These are phyloP conservation scores for Lasioglossum vierecki DNA, from an alignment of 2,888 invertebrate genomes.

Conservation along the genomic window DNA sequence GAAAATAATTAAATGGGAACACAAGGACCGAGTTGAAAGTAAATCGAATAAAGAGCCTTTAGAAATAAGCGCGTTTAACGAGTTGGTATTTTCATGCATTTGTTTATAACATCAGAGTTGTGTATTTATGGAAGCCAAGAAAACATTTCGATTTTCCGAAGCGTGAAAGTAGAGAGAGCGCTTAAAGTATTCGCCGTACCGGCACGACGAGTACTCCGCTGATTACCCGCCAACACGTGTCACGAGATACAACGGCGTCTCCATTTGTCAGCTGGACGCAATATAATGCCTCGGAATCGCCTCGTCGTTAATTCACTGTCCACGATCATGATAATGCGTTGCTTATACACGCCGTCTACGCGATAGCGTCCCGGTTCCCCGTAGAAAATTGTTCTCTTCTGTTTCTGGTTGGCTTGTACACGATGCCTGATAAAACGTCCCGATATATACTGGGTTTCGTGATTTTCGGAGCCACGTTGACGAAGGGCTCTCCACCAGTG, in stretches of 20 bases:
- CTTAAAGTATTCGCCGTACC: conserved; percentile 77
- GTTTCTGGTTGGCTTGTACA: conserved; percentile 12
- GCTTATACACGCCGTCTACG: conserved; percentile 48
- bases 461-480: conserved; percentile 37
- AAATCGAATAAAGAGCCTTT: neutral
- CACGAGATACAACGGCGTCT: conserved; percentile 66
- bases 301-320: conserved; percentile 69
- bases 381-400: conserved; percentile 44
- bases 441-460: conserved; percentile 33
- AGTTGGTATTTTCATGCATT: neutral
- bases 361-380: conserved; percentile 25
- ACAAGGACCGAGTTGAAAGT: neutral
- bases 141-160: neutral
- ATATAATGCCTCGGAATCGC: conserved; percentile 71
- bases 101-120: neutral
- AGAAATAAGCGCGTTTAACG: neutral
- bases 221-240: conserved; percentile 76
- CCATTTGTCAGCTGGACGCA: conserved; percentile 69
- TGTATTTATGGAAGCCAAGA: neutral
- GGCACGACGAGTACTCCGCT: conserved; percentile 77
- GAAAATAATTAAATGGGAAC: too few species aligned
- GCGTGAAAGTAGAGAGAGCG: conserved; percentile 78
- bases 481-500: neutral
- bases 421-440: conserved; percentile 41
- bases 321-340: conserved; percentile 62